Conservation (phyloP, 2,113 vertebrate genomes). For the Oophaga pumilio region DNA sequence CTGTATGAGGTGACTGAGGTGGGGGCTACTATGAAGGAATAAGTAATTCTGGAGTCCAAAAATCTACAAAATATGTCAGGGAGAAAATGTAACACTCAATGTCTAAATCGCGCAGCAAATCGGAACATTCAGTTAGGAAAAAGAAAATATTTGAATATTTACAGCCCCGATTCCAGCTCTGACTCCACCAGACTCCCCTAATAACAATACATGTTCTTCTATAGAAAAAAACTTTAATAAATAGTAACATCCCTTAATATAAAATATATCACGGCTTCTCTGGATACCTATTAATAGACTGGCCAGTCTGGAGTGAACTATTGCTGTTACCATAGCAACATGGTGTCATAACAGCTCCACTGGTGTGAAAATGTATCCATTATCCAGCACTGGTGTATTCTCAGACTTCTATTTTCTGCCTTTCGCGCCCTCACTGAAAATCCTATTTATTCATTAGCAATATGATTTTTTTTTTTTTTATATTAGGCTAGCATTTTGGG, state of each 20-base stretch:
- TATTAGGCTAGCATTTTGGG: neutral
- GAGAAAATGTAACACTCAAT: neutral
- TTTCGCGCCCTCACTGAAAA: neutral
- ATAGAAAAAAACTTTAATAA: neutral
- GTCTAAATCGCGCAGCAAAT: neutral
- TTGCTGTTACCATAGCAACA: slow-evolving; percentile 65
- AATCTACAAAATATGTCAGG: neutral
- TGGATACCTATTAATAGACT: slow-evolving; percentile 64
- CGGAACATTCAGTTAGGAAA: too few relatives aligned
- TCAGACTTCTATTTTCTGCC: slow-evolving; percentile 10
- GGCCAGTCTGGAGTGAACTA: slow-evolving; percentile 57
- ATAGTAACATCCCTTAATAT: slow-evolving; percentile 29
- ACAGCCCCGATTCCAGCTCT: too few relatives aligned
- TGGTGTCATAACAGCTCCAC: slow-evolving; percentile 45
- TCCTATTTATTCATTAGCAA: neutral
- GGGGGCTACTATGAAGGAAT: neutral
- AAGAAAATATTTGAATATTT: neutral
- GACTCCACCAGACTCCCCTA: too few relatives aligned
- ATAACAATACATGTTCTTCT: neutral
- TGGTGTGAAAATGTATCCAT: slow-evolving; percentile 45
- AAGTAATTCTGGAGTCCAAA: neutral
- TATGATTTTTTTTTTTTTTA: too few relatives aligned
- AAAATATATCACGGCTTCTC: slow-evolving; percentile 22
- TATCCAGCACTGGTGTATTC: slow-evolving; percentile 2
- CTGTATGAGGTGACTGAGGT: neutral